A percentile compares a stretch with the other conserved stretches of the same genome.
Evolutionary conservation across 37 sponge, comb jelly and placozoan species (phyloP).

Genomic region (Theonella swinhoei): DNA sequence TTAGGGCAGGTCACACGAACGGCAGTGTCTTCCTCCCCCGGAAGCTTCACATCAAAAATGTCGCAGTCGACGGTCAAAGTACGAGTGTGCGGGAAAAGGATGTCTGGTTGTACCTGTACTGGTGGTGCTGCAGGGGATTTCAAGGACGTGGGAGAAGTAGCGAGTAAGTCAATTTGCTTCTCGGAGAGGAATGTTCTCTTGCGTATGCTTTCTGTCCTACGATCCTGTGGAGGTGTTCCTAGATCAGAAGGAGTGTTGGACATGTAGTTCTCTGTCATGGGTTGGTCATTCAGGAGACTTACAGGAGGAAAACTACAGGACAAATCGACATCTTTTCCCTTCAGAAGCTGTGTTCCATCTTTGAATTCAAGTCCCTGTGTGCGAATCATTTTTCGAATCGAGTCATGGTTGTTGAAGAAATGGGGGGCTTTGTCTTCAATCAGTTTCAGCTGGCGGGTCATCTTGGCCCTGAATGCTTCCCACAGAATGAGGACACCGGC

Average conservation of each 20-base stretch:
- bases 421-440: conserved; percentile 33
- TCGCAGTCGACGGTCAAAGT: conserved; percentile 15
- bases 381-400: conserved; percentile 31
- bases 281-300: not conserved
- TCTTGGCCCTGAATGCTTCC: conserved; percentile 64
- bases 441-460: conserved; percentile 58
- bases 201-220: not conserved
- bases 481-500: conserved; percentile 64
- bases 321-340: not conserved
- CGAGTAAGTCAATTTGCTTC: not conserved
- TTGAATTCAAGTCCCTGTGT: conserved; percentile 30
- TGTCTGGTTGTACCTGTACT: not conserved
- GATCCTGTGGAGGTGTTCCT: not conserved
- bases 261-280: not conserved
- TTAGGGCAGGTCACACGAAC: conserved; percentile 48
- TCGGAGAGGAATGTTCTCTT: not conserved
- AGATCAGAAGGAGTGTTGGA: not conserved
- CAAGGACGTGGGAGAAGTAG: not conserved
- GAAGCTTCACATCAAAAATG: not conserved
- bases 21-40: not conserved
- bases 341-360: conserved; percentile 39
- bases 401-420: conserved; percentile 39
- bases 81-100: not conserved
- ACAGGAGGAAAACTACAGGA: not conserved
- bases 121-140: not conserved